Percentiles rank a stretch among this genome's conserved stretches.
Evolutionary conservation across 1,140 invertebrate genomes (phyloP).

Genomic region (Phthorimaea operculella): DNA sequence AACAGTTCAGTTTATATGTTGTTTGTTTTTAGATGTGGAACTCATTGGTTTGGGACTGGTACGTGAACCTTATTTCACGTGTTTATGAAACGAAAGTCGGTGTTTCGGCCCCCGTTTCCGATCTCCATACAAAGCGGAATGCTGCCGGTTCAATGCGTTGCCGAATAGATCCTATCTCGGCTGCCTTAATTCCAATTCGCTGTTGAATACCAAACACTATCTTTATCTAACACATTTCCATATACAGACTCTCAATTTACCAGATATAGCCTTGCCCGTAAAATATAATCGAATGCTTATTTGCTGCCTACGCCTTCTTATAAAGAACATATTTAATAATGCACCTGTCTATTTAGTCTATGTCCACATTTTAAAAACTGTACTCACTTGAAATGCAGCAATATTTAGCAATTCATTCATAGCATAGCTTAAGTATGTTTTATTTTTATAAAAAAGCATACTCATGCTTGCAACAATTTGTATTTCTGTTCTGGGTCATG

Average conservation of each 20-base stretch:
- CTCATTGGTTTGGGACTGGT: no score
- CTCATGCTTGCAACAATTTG: not conserved
- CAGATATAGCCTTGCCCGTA: not conserved
- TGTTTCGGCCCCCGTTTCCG: no score
- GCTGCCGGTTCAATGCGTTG: no score
- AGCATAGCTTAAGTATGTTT: not conserved
- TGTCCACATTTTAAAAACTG: not conserved
- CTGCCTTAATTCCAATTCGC: no score
- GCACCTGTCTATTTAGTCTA: not conserved
- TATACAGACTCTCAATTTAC: not conserved
- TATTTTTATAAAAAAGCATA: not conserved
- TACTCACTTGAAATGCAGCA: not conserved
- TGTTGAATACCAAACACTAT: not conserved
- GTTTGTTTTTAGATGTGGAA: no score
- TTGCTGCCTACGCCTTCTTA: not conserved
- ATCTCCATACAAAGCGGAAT: not conserved
- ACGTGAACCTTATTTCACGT: no score
- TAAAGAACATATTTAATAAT: not conserved
- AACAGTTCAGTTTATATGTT: no score
- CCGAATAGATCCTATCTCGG: no score
- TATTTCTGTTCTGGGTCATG: not conserved
- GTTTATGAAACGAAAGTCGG: no score
- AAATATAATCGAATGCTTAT: not conserved
- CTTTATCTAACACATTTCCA: not conserved
- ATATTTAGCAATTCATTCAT: not conserved